Evolutionary conservation across 1,140 invertebrate genomes (phyloP), one percentile per base, ranked within the genome.

Genomic region (Halictus rubicundus): DNA sequence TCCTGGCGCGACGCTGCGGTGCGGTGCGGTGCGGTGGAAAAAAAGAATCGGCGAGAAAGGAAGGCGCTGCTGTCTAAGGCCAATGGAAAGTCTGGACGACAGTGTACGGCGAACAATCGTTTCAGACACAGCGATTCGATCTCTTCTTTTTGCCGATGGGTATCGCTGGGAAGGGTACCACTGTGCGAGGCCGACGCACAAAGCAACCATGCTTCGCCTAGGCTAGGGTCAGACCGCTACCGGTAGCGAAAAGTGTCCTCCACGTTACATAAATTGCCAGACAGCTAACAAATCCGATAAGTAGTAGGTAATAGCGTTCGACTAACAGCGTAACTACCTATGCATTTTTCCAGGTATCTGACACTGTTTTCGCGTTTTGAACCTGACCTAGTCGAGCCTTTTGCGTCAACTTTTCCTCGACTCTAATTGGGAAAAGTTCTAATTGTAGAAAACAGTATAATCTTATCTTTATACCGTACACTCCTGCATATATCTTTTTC

Each of bases 121-220:
- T 16, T 8, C 37, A 46, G 23, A 2, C 39, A 39, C 64, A 16
- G 16, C 49, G 64, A 46, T 37, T 42, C 64, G 64, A 63, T 63
- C 60, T 32, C 19, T 37, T 63, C 60, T 63, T 63, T 63, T 63
- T 63, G 32, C 32, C 37, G 39, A 66, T 57, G 54, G 54, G 54
- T 66, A 66, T 25, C 37, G 39, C 8, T 25, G 64, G 14, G 64
- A 46, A 46, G 21, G 42, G 14, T 46, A 46, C 42, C 42, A 14
- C 42, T 12, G 10, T 7, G 49, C 32, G 61, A 39, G 37, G 32
- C 5, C 21, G 61, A 9, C 32, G 61, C 12, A 64, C 19, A 64
- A 64, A 64, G 61, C 2, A 39, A 10, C 10, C 14, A 23, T 52
- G 16, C 9, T 10, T 19, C 68, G n/a, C 0, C 49, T 46, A 46